These are phyloP conservation scores for Timandra comae DNA, from an alignment of 2,888 invertebrate genomes.

Conservation along the genomic window DNA sequence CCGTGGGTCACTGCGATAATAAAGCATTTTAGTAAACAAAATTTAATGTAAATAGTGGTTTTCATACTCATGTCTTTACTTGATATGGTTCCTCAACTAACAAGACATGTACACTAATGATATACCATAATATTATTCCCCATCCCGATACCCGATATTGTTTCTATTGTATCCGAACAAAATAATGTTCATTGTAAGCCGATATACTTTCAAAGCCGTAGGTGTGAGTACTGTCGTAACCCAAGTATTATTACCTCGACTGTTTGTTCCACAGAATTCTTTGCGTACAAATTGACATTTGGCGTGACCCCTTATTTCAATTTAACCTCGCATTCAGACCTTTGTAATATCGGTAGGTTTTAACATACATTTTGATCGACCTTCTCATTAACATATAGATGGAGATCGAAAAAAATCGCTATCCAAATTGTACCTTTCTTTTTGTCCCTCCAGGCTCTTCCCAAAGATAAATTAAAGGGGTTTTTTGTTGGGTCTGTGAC, in stretches of 20 bases:
- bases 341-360: slow-evolving; percentile 42
- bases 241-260: neutral
- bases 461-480: slow-evolving; percentile 45
- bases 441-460: slow-evolving; percentile 39
- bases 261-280: slow-evolving; percentile 6
- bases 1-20: no score
- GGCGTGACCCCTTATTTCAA: slow-evolving; percentile 42
- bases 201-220: no score
- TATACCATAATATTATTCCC: no score
- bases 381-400: slow-evolving; percentile 56
- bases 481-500: slow-evolving; percentile 38
- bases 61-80: no score
- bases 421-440: slow-evolving; percentile 45
- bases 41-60: no score
- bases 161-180: no score
- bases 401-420: slow-evolving; percentile 42
- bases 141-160: no score
- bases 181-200: no score
- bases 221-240: no score
- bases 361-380: slow-evolving; percentile 54
- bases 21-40: no score
- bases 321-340: slow-evolving; percentile 35
- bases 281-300: slow-evolving; percentile 27
- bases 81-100: no score
- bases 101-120: no score